Evolutionary conservation across 37 sponge, comb jelly and placozoan species (phyloP), one percentile per base, ranked within the genome.

Genomic region (Eunapius fragilis): DNA sequence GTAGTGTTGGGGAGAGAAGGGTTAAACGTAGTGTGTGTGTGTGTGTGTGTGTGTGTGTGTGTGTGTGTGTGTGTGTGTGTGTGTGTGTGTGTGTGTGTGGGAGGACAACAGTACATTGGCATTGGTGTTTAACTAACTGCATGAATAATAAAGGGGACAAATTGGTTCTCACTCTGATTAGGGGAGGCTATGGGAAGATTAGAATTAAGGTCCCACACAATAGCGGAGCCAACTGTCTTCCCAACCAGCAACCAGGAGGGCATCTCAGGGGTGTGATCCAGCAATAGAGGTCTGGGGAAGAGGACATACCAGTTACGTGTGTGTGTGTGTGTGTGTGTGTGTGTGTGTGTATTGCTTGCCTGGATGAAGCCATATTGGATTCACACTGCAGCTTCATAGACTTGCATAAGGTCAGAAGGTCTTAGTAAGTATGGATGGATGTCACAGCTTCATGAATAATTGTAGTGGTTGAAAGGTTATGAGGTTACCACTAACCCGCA

Each of bases 221-320:
- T 83, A 10, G 72, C 67, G 4, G 83, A 69, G 17, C 33, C 17
- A 27, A 76, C 45, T 28, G 82, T 67, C 32, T 2, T 28, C 47
- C 82, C 76, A 48, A 69, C 36, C 10, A 87, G 75, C 31, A 87
- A 2, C 68, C 25, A 35, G 9, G 81, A 37, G 47, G 87, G 87
- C 23, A 45, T 71, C 73, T 45, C 27, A 36, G 17, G 68, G 68
- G 82, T 58, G 24, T 27, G n/a, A 69, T 80, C 80, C 47, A 87
- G 69, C 17, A 81, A 68, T 3, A 80, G 24, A 35, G 25, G 37
- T 24, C 68, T 31, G 32, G 67, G 27, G 4, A 67, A 23, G 58
- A 33, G 24, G 5, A 48, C 7, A 12, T 25, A 37, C 38, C 5
- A 76, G 7, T 31, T 33, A 76, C 76, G 13, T 35, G 3, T 22